Percentiles rank a stretch among this genome's conserved stretches.
Conservation (phyloP, 92 coral and sea anemone species). For the Epizoanthus illoricatus region DNA sequence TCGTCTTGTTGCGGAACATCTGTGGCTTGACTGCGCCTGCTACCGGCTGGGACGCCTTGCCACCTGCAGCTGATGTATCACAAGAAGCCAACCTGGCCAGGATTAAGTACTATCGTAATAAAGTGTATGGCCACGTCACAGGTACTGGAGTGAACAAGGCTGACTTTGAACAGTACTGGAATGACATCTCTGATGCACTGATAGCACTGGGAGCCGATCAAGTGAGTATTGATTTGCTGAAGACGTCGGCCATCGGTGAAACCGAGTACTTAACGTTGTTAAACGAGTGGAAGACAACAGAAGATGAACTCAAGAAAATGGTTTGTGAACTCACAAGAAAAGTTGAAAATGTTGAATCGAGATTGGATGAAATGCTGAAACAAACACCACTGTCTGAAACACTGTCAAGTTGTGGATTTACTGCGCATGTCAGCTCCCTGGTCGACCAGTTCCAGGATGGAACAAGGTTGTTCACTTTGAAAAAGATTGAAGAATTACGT, state of each 20-base stretch:
- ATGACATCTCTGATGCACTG: conserved; percentile 17
- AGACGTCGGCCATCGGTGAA: neutral
- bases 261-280: too few relatives aligned
- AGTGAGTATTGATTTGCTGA: conserved; percentile 1
- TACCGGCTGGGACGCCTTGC: conserved; percentile 21
- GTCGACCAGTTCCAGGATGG: conserved; percentile 37
- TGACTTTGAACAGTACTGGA: conserved; percentile 28
- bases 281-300: too few relatives aligned
- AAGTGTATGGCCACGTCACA: neutral
- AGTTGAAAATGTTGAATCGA: too few relatives aligned
- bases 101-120: neutral
- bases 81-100: conserved; percentile 23
- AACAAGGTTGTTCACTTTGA: conserved; percentile 46
- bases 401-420: conserved; percentile 41
- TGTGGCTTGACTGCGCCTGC: too few relatives aligned
- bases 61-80: neutral
- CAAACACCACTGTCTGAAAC: too few relatives aligned
- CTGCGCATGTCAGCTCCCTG: conserved; percentile 36
- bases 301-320: too few relatives aligned
- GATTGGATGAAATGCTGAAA: too few relatives aligned
- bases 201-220: neutral
- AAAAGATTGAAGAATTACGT: conserved; percentile 30
- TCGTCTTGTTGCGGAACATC: too few relatives aligned
- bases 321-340: too few relatives aligned
- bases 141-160: conserved; percentile 23